Conservation (phyloP, 2,888 invertebrate genomes). For the Dasypogon diadema region DNA sequence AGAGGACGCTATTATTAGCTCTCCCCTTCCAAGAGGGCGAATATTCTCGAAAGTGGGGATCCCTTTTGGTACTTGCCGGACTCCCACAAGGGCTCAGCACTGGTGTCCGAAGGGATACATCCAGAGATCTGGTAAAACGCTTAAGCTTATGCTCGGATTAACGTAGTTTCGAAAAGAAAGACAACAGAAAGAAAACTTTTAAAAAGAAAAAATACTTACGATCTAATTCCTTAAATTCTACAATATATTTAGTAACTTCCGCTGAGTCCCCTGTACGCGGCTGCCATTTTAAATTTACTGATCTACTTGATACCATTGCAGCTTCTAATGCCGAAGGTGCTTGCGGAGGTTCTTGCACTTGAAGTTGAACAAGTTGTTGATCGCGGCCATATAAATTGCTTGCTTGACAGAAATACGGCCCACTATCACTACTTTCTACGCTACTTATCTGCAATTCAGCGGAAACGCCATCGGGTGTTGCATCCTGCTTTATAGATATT, state of each 20-base stretch:
- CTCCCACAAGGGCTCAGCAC: too few species aligned
- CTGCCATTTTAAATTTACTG: slow-evolving; percentile 82
- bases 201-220: slow-evolving; percentile 67
- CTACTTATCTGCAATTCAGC: slow-evolving; percentile 79
- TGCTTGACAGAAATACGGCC: slow-evolving; percentile 83
- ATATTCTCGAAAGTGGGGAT: too few species aligned
- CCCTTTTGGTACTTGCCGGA: too few species aligned
- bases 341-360: slow-evolving; percentile 82
- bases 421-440: slow-evolving; percentile 78
- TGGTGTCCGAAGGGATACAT: too few species aligned
- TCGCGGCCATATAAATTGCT: slow-evolving; percentile 80
- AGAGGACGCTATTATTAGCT: too few species aligned
- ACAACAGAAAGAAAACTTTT: too few species aligned
- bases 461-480: slow-evolving; percentile 77
- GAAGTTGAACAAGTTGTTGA: slow-evolving; percentile 78
- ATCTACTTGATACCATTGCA: slow-evolving; percentile 78
- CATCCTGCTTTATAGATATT: slow-evolving; percentile 75
- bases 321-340: slow-evolving; percentile 77
- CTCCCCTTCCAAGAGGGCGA: too few species aligned
- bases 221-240: slow-evolving; percentile 76
- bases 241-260: slow-evolving; percentile 78
- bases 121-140: too few species aligned
- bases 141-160: too few species aligned
- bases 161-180: too few species aligned
- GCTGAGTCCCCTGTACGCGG: slow-evolving; percentile 77